Evolutionary conservation across 1,140 invertebrate genomes (phyloP), one percentile per base, ranked within the genome.

Genomic region (Bombus huntii): DNA sequence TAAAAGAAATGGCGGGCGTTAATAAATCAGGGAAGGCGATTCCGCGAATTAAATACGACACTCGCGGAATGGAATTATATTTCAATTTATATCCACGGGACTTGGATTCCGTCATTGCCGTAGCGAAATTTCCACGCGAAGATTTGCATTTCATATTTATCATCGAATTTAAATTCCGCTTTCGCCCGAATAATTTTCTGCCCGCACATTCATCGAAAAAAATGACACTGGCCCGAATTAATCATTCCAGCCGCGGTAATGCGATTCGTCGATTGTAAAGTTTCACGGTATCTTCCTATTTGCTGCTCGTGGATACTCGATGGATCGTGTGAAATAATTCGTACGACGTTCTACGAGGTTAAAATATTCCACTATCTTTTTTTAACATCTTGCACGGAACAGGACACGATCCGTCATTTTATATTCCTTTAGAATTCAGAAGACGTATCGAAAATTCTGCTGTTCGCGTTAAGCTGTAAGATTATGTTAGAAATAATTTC

Each of bases 111-210:
- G 39, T 75, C 81, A 82, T 66, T 75, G 59, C 15, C 72, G n/a
- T 34, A 37, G 37, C 25, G 81, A 75, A 75, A 75, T 75, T 82
- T 82, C 42, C 72, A 53, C 71, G 22, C 9, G 72, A 65, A 75
- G 42, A 82, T 82, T 82, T 75, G 59, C 57, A 82, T 75, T 82
- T 82, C 57, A 75, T 66, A 72, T 81, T 81, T 72, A 81, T 68
- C 68, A 57, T 39, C 68, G 47, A 71, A 81, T 72, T 59, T 72
- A 57, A 42, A 59, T 81, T 81, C 68, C 53, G 3, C 42, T n/a
- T 34, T n/a, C n/a, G 25, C 34, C n/a, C 28, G 65, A 72, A 72
- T 59, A 65, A 77, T 77, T 77, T 77, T 65, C 75, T n/a, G 28
- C n/a, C 28, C 53, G 25, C 13, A 62, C 42, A 47, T 18, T 8